Conservation (phyloP, 2,888 invertebrate species). For the Tubulanus polymorphus region DNA sequence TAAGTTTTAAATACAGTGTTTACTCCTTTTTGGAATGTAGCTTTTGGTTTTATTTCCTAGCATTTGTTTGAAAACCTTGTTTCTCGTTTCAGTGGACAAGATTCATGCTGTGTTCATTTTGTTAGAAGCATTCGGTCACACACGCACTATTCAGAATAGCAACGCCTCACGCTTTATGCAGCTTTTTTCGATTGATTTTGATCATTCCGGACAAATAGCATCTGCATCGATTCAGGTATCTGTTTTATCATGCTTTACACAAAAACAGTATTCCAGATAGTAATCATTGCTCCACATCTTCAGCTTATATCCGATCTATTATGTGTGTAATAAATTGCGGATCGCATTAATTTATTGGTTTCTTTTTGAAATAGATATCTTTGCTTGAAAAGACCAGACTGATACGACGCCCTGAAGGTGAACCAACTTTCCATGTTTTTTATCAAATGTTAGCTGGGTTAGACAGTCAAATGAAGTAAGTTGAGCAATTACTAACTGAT, state of each 20-base stretch:
- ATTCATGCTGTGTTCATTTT: constrained; percentile 77
- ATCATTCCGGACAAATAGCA: constrained; percentile 84
- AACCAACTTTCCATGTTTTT: constrained; percentile 68
- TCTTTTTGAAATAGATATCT: constrained; percentile 57
- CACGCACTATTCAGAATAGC: constrained; percentile 76
- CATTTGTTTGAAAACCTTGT: background rate
- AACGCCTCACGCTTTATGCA: constrained; percentile 89
- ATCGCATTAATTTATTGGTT: too few species aligned
- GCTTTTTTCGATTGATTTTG: constrained; percentile 89
- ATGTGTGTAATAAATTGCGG: too few species aligned
- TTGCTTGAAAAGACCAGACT: constrained; percentile 76
- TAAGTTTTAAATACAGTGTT: too few species aligned
- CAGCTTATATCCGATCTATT: too few species aligned
- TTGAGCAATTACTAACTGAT: too few species aligned
- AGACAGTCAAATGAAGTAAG: constrained; percentile 60
- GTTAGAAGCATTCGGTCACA: constrained; percentile 86
- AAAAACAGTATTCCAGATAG: too few species aligned
- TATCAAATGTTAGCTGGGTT: constrained; percentile 76
- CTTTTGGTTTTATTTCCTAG: background rate
- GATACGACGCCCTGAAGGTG: constrained; percentile 66
- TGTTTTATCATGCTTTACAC: background rate
- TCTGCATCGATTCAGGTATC: constrained; percentile 81
- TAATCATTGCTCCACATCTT: too few species aligned
- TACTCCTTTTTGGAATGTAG: too few species aligned
- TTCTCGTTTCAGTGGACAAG: constrained; percentile 68